Evolutionary conservation across 2,797 vertebrate species (phyloP), one percentile per base, ranked within the genome.

Genomic region (Masticophis lateralis): DNA sequence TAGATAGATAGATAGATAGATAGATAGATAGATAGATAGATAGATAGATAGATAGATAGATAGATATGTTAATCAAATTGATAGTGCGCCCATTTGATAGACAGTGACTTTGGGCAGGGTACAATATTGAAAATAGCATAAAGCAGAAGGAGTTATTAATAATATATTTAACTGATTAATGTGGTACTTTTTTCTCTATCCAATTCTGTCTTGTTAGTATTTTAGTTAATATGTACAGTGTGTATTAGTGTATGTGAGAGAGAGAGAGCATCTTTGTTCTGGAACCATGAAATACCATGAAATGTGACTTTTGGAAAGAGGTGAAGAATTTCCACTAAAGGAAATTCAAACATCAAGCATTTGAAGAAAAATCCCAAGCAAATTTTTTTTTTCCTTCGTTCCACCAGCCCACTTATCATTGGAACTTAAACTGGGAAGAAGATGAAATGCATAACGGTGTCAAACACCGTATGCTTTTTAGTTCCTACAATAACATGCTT

Each of bases 301-400:
- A 37, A 20, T 74, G 32, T 20, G 69, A 74, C 14, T 74, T 18
- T 74, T 9, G 16, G 16, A 20, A 16, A 32, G n/a, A 69, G n/a
- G 66, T 16, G 2, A 74, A 37, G 69, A 9, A 74, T 20, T 37
- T 74, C 69, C 69, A 74, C 69, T 37, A 20, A 32, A 69, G 13
- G 63, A 69, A 69, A 69, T 32, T 69, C n/a, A 69, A 32, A 32
- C 2, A 32, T n/a, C 63, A 74, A 74, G 32, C 7, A 18, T 74
- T 20, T 74, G 16, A 20, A 37, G 69, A 20, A 74, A 74, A 74
- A 37, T 74, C 1, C 16, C 32, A 74, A 74, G 69, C 69, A 20
- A 37, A 74, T 20, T 74, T 32, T 37, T 0, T 0, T 74, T 74
- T 32, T 74, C n/a, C 6, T 18, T 8, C 13, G 0, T n/a, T 37